Evolutionary conservation across 2,797 vertebrate species (phyloP).

Genomic region (Urocyon cinereoargenteus): DNA sequence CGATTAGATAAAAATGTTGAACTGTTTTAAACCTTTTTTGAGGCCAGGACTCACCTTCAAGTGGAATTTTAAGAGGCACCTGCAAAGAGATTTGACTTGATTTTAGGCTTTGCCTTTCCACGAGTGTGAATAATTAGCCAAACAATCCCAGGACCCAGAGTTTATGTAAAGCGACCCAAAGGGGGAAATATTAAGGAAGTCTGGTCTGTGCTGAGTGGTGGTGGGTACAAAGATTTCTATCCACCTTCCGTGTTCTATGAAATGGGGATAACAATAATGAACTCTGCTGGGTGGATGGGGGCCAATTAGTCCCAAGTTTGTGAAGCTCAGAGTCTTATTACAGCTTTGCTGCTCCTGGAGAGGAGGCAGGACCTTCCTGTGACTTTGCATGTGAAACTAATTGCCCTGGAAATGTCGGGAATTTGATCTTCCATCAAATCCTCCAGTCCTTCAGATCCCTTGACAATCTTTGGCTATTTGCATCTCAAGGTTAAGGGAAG

Average conservation of each 20-base stretch:
- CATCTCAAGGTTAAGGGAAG: conserved; percentile 80
- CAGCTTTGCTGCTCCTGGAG: conserved; percentile 42
- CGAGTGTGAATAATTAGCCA: conserved; percentile 64
- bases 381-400: conserved; percentile 80
- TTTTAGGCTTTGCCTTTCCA: conserved; percentile 50
- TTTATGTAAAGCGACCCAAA: conserved; percentile 46
- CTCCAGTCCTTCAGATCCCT: conserved; percentile 65
- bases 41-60: conserved; percentile 52
- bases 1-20: conserved; percentile 89
- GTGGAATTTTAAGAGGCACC: conserved; percentile 50
- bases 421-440: conserved; percentile 82
- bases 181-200: conserved; percentile 55
- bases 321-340: conserved; percentile 67
- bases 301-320: conserved; percentile 72
- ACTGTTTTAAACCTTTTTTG: conserved; percentile 80
- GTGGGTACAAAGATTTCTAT: background rate
- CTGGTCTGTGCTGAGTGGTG: background rate
- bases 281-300: conserved; percentile 38
- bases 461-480: conserved; percentile 76
- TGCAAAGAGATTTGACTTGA: conserved; percentile 60
- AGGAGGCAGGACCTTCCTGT: conserved; percentile 46
- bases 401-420: conserved; percentile 76
- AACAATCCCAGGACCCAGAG: conserved; percentile 10
- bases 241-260: conserved; percentile 33
- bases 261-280: conserved; percentile 56